These are phyloP conservation scores for Drosophila kikkawai DNA, from an alignment of 1,140 invertebrate species.

Conservation along the genomic window DNA sequence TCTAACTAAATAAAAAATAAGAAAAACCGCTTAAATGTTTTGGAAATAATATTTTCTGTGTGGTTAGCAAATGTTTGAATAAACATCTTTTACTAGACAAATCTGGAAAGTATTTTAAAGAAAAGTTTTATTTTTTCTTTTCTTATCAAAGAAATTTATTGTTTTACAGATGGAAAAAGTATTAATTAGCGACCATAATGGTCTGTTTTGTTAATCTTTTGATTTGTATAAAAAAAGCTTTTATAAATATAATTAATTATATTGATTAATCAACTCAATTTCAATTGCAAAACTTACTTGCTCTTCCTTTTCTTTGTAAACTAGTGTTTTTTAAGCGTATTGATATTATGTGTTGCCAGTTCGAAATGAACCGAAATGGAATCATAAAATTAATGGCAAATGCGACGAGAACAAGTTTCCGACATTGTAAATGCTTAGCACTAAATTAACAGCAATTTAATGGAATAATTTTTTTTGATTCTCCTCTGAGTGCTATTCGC, in stretches of 20 bases:
- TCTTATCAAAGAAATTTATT: background rate
- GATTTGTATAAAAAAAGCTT: background rate
- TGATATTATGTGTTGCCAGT: constrained; percentile 51
- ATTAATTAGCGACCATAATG: background rate
- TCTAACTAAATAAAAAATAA: background rate
- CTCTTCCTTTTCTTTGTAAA: background rate
- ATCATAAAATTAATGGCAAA: constrained; percentile 59
- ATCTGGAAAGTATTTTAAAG: background rate
- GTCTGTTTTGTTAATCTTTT: background rate
- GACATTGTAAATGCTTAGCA: constrained; percentile 78
- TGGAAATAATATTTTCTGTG: background rate
- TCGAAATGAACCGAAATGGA: constrained; percentile 34
- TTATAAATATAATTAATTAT: background rate
- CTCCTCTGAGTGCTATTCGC: constrained; percentile 22
- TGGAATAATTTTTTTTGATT: constrained; percentile 51
- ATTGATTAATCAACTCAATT: background rate
- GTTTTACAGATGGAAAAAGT: background rate
- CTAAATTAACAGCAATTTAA: constrained; percentile 79
- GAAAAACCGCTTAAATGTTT: background rate
- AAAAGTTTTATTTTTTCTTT: background rate
- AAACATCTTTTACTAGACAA: background rate
- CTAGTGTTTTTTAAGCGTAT: constrained; percentile 21
- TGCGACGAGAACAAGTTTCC: constrained; percentile 64
- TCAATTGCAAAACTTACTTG: background rate
- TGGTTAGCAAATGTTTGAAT: background rate